Conservation (phyloP, 1,140 invertebrate species). For the Dinoponera quadriceps region DNA sequence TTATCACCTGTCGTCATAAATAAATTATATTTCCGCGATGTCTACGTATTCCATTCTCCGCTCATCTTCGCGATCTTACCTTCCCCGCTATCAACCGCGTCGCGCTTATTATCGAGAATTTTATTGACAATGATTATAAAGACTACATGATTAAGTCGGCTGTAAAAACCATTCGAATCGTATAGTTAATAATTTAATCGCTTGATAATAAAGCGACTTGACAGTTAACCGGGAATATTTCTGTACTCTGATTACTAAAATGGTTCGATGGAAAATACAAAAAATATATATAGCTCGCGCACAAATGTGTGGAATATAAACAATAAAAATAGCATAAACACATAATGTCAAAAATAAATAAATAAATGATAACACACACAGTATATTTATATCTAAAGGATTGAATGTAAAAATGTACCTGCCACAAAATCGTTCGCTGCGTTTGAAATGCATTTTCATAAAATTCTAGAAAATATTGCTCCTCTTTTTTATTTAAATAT, state of each 20-base stretch:
- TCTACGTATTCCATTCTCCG: conserved; percentile 19
- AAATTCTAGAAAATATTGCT: neutral
- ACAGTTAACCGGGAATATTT: neutral
- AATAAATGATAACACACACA: neutral
- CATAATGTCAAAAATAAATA: neutral
- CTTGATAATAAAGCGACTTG: neutral
- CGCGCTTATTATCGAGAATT: conserved; percentile 25
- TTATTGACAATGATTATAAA: neutral
- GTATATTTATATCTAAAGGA: neutral
- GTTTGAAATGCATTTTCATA: no score
- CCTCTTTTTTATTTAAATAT: neutral
- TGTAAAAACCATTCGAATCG: neutral
- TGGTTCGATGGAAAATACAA: neutral
- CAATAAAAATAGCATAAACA: neutral
- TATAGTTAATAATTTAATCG: neutral
- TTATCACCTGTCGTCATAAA: conserved; percentile 68
- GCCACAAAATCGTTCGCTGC: no score
- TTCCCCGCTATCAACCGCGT: neutral
- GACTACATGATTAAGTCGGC: neutral
- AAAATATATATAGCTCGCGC: neutral
- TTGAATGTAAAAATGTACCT: neutral
- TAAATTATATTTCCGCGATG: conserved; percentile 66
- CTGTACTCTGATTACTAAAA: neutral
- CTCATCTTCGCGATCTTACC: conserved; percentile 41
- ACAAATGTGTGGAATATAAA: neutral